Conservation (phyloP, 2,797 vertebrate species). For the Emydoidea blandingii region DNA sequence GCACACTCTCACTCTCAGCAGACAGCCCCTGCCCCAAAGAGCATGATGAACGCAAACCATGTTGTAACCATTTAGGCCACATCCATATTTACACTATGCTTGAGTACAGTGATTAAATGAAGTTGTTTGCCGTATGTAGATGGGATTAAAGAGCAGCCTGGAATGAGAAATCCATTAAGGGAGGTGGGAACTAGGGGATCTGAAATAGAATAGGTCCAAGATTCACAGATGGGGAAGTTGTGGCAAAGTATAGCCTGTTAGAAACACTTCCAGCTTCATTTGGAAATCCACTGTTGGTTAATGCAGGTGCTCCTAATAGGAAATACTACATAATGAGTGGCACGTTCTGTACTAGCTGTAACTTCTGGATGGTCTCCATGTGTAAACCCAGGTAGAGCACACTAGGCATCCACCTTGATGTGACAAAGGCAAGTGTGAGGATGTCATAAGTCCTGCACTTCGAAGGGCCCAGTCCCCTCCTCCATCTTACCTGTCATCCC, state of each 20-base stretch:
- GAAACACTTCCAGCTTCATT: background rate
- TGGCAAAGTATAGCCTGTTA: background rate
- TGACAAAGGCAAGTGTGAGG: background rate
- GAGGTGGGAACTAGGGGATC: background rate
- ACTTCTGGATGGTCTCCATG: background rate
- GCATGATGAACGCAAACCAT: background rate
- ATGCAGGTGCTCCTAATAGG: background rate
- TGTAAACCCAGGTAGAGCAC: background rate
- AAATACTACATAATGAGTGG: background rate
- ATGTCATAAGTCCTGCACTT: background rate
- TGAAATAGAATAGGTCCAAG: background rate
- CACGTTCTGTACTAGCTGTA: background rate
- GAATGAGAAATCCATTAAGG: background rate
- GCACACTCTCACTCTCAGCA: background rate
- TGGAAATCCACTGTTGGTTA: background rate
- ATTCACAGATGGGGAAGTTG: background rate
- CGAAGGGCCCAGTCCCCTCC: background rate
- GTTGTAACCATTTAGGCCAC: background rate
- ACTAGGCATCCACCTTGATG: background rate
- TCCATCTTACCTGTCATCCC: background rate
- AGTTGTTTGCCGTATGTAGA: background rate
- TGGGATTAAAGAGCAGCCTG: background rate
- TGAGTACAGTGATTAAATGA: background rate
- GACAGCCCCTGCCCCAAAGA: background rate
- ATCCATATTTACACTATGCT: background rate